These are phyloP conservation scores for Eucriotettix oculatus DNA, from an alignment of 2,888 invertebrate genomes.

Conservation along the genomic window DNA sequence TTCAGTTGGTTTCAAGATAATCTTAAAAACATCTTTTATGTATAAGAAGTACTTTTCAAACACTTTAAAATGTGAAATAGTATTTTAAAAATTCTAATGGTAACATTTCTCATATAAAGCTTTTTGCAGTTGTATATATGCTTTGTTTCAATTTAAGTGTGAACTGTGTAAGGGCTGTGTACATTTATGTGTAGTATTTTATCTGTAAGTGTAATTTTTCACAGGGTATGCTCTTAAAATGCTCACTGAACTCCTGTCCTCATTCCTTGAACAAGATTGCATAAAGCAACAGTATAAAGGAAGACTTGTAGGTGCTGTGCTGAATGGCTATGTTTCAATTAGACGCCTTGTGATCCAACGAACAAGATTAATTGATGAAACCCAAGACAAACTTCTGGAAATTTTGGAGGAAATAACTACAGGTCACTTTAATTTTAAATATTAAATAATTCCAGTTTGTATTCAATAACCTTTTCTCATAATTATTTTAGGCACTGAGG, in stretches of 20 bases:
- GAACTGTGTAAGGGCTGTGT: too few relatives aligned
- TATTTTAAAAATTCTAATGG: too few relatives aligned
- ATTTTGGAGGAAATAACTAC: slow-evolving; percentile 91
- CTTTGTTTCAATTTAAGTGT: too few relatives aligned
- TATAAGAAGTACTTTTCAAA: too few relatives aligned
- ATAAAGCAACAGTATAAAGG: slow-evolving; percentile 85
- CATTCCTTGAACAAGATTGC: slow-evolving; percentile 72
- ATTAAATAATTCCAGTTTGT: not conserved
- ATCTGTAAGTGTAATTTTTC: not conserved
- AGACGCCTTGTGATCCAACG: slow-evolving; percentile 83
- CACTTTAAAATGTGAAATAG: too few relatives aligned
- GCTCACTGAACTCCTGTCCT: slow-evolving; percentile 70
- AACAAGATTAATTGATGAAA: slow-evolving; percentile 88
- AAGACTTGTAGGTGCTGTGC: slow-evolving; percentile 69
- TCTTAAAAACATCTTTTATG: too few relatives aligned
- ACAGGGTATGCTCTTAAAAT: slow-evolving; percentile 76
- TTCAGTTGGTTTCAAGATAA: too few relatives aligned
- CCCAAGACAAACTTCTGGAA: slow-evolving; percentile 85
- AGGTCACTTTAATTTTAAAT: slow-evolving; percentile 30
- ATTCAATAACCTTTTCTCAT: not conserved
- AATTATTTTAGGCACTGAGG: slow-evolving; percentile 56
- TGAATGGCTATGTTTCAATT: slow-evolving; percentile 86
- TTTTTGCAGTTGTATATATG: too few relatives aligned
- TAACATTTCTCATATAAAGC: too few relatives aligned
- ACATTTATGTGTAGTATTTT: too few relatives aligned